Evolutionary conservation across 2,888 invertebrate species (phyloP), one percentile per base, ranked within the genome.

Genomic region (Aporophyla nigra): DNA sequence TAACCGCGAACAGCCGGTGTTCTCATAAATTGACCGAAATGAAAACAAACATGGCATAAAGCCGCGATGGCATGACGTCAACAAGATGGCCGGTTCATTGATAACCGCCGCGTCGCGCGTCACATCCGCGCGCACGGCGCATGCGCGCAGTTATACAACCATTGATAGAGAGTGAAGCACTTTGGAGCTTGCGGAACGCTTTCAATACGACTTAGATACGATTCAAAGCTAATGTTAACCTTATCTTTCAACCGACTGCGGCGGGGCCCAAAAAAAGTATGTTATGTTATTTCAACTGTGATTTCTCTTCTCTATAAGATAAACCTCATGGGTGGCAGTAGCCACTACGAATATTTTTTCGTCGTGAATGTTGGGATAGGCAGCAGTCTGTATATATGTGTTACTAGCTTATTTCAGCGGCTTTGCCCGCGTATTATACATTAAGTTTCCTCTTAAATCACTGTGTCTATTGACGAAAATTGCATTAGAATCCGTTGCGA

Each of bases 31-130:
- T 90, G 77, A 58, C 83, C 84, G 82, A 90, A 91, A 92, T 84
- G 91, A 94, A 94, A 95, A 95, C 95, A 95, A 96, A 96, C 94
- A 94, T 94, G 91, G 88, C 89, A 89, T 91, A 91, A 89, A 74
- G 71, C 90, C 83, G 93, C 92, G 93, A 94, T 93, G 88, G 33
- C 19, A 86, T 96, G 96, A 96, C 96, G 96, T 96, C 96, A 96
- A 87, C 92, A 94, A 94, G 91, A 95, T 95, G 95, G 95, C 93
- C 77, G 86, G 72, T 89, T 93, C 96, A 96, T 96, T 96, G 96
- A 96, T 95, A 94, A 78, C 86, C 90, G 90, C 91, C 90, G 92
- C 90, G 90, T 87, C 88, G 89, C 86, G 94, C 94, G 95, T 94
- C 92, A 87, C 91, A 56, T 82, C 77, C 74, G 83, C 12, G 5